These are phyloP conservation scores for Eristalis intricaria DNA, from an alignment of 2,888 invertebrate species.

Conservation along the genomic window DNA sequence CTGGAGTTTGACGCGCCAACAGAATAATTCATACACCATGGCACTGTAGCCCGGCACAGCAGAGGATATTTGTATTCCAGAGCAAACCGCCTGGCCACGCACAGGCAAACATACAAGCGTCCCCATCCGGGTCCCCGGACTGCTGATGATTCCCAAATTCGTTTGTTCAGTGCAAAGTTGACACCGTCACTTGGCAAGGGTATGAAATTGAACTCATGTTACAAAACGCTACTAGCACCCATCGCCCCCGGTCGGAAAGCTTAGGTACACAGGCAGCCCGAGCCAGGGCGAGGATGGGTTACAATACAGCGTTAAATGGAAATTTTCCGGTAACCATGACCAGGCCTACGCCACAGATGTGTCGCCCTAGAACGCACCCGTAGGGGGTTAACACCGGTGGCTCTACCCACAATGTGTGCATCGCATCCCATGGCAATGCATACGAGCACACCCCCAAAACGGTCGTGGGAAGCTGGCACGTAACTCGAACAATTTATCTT, in stretches of 20 bases:
- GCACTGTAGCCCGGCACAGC: background rate
- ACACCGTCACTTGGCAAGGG: slow-evolving; percentile 24
- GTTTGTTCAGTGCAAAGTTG: slow-evolving; percentile 29
- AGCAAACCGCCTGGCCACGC: background rate
- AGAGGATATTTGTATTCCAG: slow-evolving; percentile 32
- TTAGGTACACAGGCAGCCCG: background rate
- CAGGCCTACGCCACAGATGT: slow-evolving; percentile 49
- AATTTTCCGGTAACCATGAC: slow-evolving; percentile 36
- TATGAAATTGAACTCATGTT: slow-evolving; percentile 7
- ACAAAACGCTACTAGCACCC: background rate
- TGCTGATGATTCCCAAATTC: background rate
- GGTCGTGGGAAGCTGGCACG: background rate
- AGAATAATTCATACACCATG: background rate
- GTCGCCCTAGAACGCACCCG: slow-evolving; percentile 10
- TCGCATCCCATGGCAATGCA: background rate
- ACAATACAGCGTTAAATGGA: slow-evolving; percentile 42
- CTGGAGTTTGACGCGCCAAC: background rate
- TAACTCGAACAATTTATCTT: slow-evolving; percentile 47
- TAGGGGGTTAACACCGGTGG: slow-evolving; percentile 7
- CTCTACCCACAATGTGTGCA: background rate
- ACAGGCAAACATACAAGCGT: background rate
- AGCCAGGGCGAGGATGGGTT: slow-evolving; percentile 3
- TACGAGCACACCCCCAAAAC: background rate
- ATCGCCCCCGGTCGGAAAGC: background rate
- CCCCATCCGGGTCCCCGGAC: background rate